Conservation (phyloP, 2,113 vertebrate genomes). For the Larimichthys crocea region DNA sequence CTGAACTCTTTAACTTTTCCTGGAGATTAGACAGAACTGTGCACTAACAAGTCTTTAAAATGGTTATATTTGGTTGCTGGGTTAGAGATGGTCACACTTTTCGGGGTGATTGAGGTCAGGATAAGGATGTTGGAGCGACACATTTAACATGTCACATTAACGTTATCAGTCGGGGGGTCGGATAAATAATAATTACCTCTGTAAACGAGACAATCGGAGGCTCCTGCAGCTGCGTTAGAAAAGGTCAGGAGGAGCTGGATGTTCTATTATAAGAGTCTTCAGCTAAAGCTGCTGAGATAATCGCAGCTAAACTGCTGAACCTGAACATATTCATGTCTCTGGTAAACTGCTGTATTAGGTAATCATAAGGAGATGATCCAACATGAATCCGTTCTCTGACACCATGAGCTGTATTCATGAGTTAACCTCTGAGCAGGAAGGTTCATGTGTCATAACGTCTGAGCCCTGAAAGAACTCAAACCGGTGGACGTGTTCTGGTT, state of each 20-base stretch:
- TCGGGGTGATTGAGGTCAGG: background rate
- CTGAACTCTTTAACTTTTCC: background rate
- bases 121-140: background rate
- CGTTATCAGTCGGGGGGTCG: background rate
- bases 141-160: background rate
- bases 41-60: no score
- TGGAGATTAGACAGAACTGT: no score
- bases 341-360: slow-evolving; percentile 9
- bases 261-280: slow-evolving; percentile 37
- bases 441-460: background rate
- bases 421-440: background rate
- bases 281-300: slow-evolving; percentile 52
- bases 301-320: slow-evolving; percentile 25
- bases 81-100: background rate
- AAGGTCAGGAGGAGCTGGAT: background rate
- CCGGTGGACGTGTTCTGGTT: background rate
- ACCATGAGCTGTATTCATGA: background rate
- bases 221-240: background rate
- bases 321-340: slow-evolving; percentile 38
- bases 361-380: slow-evolving; percentile 22
- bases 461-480: background rate
- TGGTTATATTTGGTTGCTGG: background rate
- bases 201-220: background rate
- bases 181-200: background rate
- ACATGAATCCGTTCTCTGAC: background rate